Evolutionary conservation across 2,797 vertebrate species (phyloP).

Genomic region (Chrysocyon brachyurus): DNA sequence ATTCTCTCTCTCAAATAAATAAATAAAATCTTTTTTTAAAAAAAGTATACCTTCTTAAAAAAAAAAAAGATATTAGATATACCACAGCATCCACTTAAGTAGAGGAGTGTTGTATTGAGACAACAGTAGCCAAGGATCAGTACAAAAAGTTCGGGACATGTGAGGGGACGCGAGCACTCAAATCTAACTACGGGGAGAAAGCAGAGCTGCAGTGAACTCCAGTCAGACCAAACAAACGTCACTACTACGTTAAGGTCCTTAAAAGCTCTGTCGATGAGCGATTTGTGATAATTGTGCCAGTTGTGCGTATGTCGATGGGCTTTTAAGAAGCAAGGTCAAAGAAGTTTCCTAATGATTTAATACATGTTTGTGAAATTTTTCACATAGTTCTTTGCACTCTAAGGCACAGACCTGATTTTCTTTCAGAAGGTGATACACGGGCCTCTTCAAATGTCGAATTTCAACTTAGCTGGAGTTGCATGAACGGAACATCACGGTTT

Average conservation of each 20-base stretch:
- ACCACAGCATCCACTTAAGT: neutral
- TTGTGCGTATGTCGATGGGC: neutral
- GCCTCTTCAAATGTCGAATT: neutral
- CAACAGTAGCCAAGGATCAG: neutral
- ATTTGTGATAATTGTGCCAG: neutral
- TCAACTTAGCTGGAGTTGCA: neutral
- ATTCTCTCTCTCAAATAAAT: too few species aligned
- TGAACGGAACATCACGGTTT: neutral
- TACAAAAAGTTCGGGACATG: neutral
- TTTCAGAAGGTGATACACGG: neutral
- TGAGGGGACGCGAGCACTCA: neutral
- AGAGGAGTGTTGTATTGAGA: neutral
- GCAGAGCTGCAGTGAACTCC: neutral
- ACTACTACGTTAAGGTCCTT: neutral
- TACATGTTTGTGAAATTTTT: neutral
- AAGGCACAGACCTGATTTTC: conserved; percentile 8
- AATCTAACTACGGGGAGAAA: neutral
- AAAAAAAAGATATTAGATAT: neutral
- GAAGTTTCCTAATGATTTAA: conserved; percentile 1
- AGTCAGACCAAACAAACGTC: neutral
- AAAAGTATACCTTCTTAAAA: too few species aligned
- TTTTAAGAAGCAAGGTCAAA: conserved; percentile 26
- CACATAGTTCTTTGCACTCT: neutral
- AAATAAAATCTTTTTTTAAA: too few species aligned
- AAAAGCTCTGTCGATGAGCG: neutral